Conservation (phyloP, 2,113 vertebrate species). For the Anser brachyrhynchus region DNA sequence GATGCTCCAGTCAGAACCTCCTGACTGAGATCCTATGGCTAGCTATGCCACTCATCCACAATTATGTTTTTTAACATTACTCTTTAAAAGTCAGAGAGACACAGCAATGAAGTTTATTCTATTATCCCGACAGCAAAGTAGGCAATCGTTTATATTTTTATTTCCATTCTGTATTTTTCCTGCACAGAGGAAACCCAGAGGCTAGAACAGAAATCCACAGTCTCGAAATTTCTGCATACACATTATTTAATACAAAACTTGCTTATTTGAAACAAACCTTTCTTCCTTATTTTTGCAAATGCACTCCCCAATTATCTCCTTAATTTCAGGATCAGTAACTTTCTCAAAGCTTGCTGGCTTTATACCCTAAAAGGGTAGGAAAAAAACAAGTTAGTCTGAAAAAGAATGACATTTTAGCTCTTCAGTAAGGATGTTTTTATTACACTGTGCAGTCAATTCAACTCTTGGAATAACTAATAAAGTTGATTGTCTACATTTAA, state of each 20-base stretch:
- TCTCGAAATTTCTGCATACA: background rate
- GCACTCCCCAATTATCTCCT: constrained; percentile 98
- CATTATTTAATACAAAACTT: background rate
- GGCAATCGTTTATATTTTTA: background rate
- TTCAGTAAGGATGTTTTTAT: background rate
- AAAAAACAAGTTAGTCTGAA: background rate
- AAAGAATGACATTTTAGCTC: background rate
- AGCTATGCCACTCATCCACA: background rate
- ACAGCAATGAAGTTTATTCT: background rate
- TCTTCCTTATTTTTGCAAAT: constrained; percentile 97
- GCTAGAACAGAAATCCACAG: background rate
- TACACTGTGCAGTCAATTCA: background rate
- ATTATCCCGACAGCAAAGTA: background rate
- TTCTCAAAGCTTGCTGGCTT: constrained; percentile 97
- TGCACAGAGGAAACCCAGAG: background rate
- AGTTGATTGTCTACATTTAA: background rate
- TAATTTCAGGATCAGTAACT: constrained; percentile 95
- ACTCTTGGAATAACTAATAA: background rate
- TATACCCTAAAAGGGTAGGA: constrained; percentile 83
- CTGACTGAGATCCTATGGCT: accelerated
- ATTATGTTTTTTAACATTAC: background rate
- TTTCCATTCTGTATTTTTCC: background rate
- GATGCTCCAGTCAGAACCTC: accelerated
- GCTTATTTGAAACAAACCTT: constrained; percentile 81
- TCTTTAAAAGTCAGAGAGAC: background rate